These are phyloP conservation scores for Liasis olivaceus DNA, from an alignment of 2,797 vertebrate genomes.

Conservation along the genomic window DNA sequence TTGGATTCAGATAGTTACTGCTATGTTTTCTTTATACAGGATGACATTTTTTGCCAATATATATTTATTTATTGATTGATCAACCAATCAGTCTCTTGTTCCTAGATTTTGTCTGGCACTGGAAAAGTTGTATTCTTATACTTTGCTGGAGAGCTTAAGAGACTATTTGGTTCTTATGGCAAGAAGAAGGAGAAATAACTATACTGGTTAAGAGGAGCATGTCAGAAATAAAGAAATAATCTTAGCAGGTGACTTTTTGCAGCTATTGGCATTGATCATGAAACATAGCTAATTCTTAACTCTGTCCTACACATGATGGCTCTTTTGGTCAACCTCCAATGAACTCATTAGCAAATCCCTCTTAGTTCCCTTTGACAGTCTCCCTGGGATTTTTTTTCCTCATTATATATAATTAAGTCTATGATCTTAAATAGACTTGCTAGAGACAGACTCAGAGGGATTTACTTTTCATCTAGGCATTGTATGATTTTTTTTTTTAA, in stretches of 20 bases:
- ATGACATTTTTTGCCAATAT: background rate
- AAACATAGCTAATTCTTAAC: background rate
- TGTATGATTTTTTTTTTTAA: no score
- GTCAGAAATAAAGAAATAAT: background rate
- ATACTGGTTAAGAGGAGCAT: background rate
- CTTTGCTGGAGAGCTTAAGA: background rate
- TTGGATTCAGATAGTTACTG: background rate
- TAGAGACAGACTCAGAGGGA: background rate
- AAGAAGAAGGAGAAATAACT: background rate
- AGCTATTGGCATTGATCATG: background rate
- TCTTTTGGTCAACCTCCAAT: background rate
- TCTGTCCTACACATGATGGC: background rate
- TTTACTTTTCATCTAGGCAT: background rate
- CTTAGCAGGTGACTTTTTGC: background rate
- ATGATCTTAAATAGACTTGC: background rate
- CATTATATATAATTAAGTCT: background rate
- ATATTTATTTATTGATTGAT: background rate
- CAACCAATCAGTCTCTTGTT: background rate
- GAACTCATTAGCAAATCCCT: background rate
- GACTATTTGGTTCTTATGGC: accelerated
- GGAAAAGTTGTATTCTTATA: background rate
- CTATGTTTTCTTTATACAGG: slow-evolving; percentile 3
- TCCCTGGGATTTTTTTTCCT: background rate
- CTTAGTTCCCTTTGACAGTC: background rate
- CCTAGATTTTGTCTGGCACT: background rate